A percentile compares a stretch with the other conserved stretches of the same genome.
Conservation (phyloP, 2,113 vertebrate genomes). For the Sturnus vulgaris region DNA sequence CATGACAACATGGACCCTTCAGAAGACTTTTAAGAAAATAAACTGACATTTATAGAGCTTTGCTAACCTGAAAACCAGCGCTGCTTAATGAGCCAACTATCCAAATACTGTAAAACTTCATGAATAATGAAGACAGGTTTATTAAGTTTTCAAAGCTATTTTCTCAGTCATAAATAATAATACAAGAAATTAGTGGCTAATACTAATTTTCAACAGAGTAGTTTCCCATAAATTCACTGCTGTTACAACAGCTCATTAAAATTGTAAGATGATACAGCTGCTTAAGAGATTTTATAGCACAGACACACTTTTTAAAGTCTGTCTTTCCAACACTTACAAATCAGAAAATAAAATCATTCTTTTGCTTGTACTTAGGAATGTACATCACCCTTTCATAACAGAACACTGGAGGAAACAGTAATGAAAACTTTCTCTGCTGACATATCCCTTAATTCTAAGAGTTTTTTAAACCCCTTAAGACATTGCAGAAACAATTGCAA, state of each 20-base stretch:
- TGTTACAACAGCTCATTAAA: slow-evolving; percentile 29
- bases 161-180: slow-evolving; percentile 38
- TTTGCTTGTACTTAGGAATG: neutral
- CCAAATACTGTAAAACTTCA: slow-evolving; percentile 17
- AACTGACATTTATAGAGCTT: neutral
- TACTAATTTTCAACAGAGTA: neutral
- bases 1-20: neutral
- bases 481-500: neutral
- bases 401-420: neutral
- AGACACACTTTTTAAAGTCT: neutral
- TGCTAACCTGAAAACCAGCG: neutral
- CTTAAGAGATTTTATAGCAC: neutral
- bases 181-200: slow-evolving; percentile 18
- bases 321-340: neutral
- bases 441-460: neutral
- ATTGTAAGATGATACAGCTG: neutral
- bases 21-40: slow-evolving; percentile 11
- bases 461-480: neutral
- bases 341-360: neutral
- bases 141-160: slow-evolving; percentile 35
- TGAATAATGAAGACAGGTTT: slow-evolving; percentile 21
- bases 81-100: slow-evolving; percentile 14
- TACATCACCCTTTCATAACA: neutral
- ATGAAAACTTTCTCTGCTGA: neutral
- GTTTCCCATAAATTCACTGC: slow-evolving; percentile 22